phyloP scores from a whole-genome alignment of 37 sponge, comb jelly and placozoan species.

The Spongilla lacustris region DNA sequence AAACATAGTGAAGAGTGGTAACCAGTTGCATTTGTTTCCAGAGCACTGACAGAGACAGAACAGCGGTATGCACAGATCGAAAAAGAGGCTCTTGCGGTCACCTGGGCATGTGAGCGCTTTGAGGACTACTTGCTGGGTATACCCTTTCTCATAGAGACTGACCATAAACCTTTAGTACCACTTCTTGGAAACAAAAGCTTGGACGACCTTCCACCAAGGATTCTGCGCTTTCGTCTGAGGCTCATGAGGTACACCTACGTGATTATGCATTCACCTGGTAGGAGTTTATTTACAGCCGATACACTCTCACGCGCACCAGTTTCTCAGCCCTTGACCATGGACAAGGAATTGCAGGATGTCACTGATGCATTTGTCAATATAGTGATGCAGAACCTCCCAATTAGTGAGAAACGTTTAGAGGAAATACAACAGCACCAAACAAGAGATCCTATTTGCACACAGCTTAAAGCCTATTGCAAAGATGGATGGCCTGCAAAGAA shows the following conservation, averaged over 20 bases:
- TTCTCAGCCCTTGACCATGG: neutral
- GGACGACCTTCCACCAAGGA: too few relatives aligned
- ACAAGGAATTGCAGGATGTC: too few relatives aligned
- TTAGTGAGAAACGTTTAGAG: neutral
- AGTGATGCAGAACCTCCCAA: slow-evolving; percentile 10
- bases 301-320: slow-evolving; percentile 44
- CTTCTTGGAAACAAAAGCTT: too few relatives aligned
- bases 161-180: too few relatives aligned
- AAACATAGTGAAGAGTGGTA: too few relatives aligned
- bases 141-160: slow-evolving; percentile 36
- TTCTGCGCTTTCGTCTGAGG: too few relatives aligned
- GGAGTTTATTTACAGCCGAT: slow-evolving; percentile 48
- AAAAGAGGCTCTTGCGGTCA: too few relatives aligned
- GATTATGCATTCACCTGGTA: slow-evolving; percentile 51
- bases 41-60: too few relatives aligned
- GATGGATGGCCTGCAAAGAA: slow-evolving; percentile 24
- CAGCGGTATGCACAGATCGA: too few relatives aligned
- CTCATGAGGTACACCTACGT: slow-evolving; percentile 15
- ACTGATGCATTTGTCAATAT: neutral
- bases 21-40: too few relatives aligned
- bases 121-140: slow-evolving; percentile 19
- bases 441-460: slow-evolving; percentile 25
- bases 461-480: slow-evolving; percentile 16
- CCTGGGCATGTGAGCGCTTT: slow-evolving; percentile 61
- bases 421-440: slow-evolving; percentile 16